These are phyloP conservation scores for Ormia ochracea DNA, from an alignment of 2,888 invertebrate species.

Conservation along the genomic window DNA sequence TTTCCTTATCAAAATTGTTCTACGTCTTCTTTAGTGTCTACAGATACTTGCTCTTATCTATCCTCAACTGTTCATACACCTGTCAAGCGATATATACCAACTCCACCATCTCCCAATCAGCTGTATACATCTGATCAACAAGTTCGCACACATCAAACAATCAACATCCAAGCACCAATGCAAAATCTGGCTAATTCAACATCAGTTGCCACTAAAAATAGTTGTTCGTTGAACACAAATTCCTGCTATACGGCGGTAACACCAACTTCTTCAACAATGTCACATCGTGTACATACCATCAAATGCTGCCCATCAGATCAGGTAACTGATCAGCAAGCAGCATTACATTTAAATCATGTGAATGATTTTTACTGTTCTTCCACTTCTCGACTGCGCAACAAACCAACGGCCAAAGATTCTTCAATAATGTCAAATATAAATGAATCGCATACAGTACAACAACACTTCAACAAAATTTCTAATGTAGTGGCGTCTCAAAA, in stretches of 20 bases:
- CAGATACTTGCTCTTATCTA: constrained; percentile 73
- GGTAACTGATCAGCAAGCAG: constrained; percentile 12
- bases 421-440: constrained; percentile 25
- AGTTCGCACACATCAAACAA: constrained; percentile 31
- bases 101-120: constrained; percentile 74
- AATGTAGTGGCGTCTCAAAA: constrained; percentile 12
- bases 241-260: constrained; percentile 38
- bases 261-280: constrained; percentile 65
- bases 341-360: constrained; percentile 21
- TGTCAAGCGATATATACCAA: constrained; percentile 76
- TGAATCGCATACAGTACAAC: constrained; percentile 15
- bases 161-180: constrained; percentile 36
- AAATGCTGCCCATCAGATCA: constrained; percentile 71
- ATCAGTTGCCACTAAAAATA: constrained; percentile 56
- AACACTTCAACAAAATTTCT: constrained; percentile 6
- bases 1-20: constrained; percentile 67
- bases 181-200: constrained; percentile 57
- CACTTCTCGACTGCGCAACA: constrained; percentile 66
- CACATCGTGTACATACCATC: constrained; percentile 71
- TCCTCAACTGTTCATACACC: constrained; percentile 77
- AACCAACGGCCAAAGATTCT: constrained; percentile 28
- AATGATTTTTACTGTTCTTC: constrained; percentile 70
- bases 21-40: constrained; percentile 69
- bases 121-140: constrained; percentile 52
- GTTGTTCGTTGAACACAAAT: constrained; percentile 8